These are phyloP conservation scores for Schizotus pectinicornis DNA, from an alignment of 2,888 invertebrate species.

Conservation along the genomic window DNA sequence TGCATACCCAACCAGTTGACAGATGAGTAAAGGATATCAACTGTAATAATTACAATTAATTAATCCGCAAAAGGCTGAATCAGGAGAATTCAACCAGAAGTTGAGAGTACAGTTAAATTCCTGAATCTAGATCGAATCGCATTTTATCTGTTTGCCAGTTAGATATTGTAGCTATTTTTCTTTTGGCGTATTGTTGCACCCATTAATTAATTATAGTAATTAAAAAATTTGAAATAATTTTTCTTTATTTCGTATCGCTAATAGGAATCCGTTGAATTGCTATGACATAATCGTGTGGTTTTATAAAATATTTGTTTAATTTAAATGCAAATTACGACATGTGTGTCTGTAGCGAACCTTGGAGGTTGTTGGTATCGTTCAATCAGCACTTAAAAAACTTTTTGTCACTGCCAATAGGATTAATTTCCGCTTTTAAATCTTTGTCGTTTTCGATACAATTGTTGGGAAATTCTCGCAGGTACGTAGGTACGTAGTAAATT, in stretches of 20 bases:
- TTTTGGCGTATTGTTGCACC: slow-evolving; percentile 7
- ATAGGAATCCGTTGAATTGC: neutral
- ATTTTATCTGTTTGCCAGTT: slow-evolving; percentile 4
- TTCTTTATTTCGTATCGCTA: too few species aligned
- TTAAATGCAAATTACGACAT: slow-evolving; percentile 9
- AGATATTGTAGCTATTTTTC: slow-evolving; percentile 13
- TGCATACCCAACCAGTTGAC: too few species aligned
- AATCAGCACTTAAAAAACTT: too few species aligned
- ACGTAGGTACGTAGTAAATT: slow-evolving; percentile 6
- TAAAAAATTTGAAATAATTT: too few species aligned
- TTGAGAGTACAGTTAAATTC: slow-evolving; percentile 4
- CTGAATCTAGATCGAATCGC: slow-evolving; percentile 3
- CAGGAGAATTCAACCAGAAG: neutral
- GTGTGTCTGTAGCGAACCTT: neutral
- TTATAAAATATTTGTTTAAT: slow-evolving; percentile 3
- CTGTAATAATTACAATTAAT: too few species aligned
- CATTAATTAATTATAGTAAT: neutral
- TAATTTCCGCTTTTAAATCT: too few species aligned
- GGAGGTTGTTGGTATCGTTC: neutral
- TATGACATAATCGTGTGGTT: neutral
- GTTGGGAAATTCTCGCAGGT: slow-evolving; percentile 7
- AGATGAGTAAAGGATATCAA: too few species aligned
- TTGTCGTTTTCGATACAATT: neutral
- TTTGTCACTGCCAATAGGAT: too few species aligned
- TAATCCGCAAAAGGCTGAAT: too few species aligned